Conservation (phyloP, 2,888 invertebrate genomes). For the Endotricha flammealis region DNA sequence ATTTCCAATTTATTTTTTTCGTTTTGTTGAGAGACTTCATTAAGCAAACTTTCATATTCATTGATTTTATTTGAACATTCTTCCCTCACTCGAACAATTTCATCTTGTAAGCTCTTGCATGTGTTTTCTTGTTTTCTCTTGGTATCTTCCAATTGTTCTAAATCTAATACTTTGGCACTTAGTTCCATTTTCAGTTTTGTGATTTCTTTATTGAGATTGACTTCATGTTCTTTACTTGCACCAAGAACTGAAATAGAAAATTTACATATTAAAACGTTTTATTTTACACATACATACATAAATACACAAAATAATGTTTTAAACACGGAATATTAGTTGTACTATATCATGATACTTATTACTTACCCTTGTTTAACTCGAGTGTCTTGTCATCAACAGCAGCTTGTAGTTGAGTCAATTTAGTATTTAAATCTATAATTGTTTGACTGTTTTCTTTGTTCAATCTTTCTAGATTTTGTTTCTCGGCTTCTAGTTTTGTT, state of each 20-base stretch:
- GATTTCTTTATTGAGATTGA: conserved; percentile 69
- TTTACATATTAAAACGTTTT: not conserved
- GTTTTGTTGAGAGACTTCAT: conserved; percentile 59
- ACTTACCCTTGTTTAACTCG: conserved; percentile 71
- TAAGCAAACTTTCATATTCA: conserved; percentile 65
- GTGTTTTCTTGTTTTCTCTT: conserved; percentile 57
- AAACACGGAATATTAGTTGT: no score
- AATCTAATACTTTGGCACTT: conserved; percentile 74
- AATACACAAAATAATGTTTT: no score
- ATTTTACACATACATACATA: not conserved
- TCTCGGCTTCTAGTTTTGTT: conserved; percentile 66
- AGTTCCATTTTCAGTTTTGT: conserved; percentile 75
- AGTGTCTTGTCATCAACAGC: conserved; percentile 70
- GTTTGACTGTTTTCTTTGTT: conserved; percentile 69
- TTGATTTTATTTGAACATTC: conserved; percentile 61
- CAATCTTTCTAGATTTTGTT: conserved; percentile 65
- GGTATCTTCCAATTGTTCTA: conserved; percentile 67
- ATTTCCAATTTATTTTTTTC: conserved; percentile 64
- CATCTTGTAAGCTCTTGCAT: conserved; percentile 56
- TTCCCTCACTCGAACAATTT: conserved; percentile 54
- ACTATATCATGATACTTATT: no score
- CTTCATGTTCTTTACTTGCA: conserved; percentile 68
- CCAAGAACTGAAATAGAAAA: conserved; percentile 53
- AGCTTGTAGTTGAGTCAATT: conserved; percentile 66
- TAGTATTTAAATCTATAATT: conserved; percentile 66